A percentile compares a stretch with the other conserved stretches of the same genome.
Evolutionary conservation across 2,888 invertebrate genomes (phyloP).

Genomic region (Brenthis ino): DNA sequence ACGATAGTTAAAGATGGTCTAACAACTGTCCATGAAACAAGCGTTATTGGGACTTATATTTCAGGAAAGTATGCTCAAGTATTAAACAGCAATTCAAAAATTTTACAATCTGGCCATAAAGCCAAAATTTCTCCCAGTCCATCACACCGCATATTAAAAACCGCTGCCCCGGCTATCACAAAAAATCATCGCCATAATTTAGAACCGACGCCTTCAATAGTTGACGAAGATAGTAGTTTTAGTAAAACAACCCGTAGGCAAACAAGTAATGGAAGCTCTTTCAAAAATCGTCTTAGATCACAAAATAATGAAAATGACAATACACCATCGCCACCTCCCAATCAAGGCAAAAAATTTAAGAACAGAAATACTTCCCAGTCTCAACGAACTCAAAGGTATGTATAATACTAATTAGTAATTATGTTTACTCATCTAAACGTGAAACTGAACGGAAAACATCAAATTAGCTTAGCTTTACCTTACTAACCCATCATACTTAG

Average conservation of each 20-base stretch:
- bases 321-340: constrained; percentile 55
- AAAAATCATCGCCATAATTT: constrained; percentile 82
- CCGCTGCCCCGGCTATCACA: constrained; percentile 85
- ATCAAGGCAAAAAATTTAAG: constrained; percentile 73
- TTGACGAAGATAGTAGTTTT: constrained; percentile 84
- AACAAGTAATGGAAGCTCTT: constrained; percentile 70
- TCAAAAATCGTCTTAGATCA: constrained; percentile 82
- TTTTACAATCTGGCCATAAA: constrained; percentile 79
- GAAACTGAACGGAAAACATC: constrained; percentile 20
- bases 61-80: constrained; percentile 95
- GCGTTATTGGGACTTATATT: constrained; percentile 94
- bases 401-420: constrained; percentile 7
- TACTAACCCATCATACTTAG: not conserved
- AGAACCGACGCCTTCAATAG: constrained; percentile 85
- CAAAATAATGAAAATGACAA: constrained; percentile 69
- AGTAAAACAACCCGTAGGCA: constrained; percentile 81
- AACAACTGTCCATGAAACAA: constrained; percentile 93
- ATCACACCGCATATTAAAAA: constrained; percentile 87
- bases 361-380: constrained; percentile 65
- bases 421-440: not conserved
- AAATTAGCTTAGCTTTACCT: constrained; percentile 13
- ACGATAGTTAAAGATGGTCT: constrained; percentile 91
- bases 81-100: constrained; percentile 90
- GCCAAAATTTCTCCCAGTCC: constrained; percentile 86
- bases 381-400: constrained; percentile 72